Base-by-base conservation (phyloP, 2,797 vertebrate species). In the Austrolebias charrua region DNA sequence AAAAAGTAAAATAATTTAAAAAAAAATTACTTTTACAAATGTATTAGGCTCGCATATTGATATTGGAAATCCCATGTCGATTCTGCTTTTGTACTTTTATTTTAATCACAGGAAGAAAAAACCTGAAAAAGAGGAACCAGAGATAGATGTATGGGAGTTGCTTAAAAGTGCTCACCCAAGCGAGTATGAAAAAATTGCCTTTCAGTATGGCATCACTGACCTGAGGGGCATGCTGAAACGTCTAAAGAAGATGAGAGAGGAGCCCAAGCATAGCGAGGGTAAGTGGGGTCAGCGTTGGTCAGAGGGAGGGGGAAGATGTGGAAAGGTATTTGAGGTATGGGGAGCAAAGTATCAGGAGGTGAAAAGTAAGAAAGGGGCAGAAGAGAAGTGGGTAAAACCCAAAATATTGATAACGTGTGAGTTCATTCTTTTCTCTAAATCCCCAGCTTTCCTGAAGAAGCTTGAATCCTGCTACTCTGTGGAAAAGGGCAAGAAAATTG, bases 181-280 rank as follows among this genome's bases (percentile, higher is more conserved):
- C 80, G 94, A 97, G 51, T 97, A 95, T 0, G 96, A 97, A 91
- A 95, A 91, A 78, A 96, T 97, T 0, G 95, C 95, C 66, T 97
- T 97, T 76, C 18, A 95, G 69, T 94, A 96, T 0, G 96, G 96
- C 71, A 94, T 97, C 85, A 97, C 96, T 0, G 96, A 97, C 88
- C 92, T 97, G 43, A 94, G 96, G 18, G 96, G 96, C 81, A 95
- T 97, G 95, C 87, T 97, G 48, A 96, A 95, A 55, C 91, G 95
- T 50, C 93, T 97, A 57, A 96, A 96, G 86, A 96, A 96, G 88
- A 94, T 94, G 92, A 92, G 86, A 66, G 86, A 86, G 0, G 92
- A 92, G 76, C 83, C 92, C 51, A 44, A 94, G 78, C 90, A 89
- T 48, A 93, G 90, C 2, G 93, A 93, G 82, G 94, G 96, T 93